Evolutionary conservation across 2,888 invertebrate genomes (phyloP).

Genomic region (Pegoplata infirma): DNA sequence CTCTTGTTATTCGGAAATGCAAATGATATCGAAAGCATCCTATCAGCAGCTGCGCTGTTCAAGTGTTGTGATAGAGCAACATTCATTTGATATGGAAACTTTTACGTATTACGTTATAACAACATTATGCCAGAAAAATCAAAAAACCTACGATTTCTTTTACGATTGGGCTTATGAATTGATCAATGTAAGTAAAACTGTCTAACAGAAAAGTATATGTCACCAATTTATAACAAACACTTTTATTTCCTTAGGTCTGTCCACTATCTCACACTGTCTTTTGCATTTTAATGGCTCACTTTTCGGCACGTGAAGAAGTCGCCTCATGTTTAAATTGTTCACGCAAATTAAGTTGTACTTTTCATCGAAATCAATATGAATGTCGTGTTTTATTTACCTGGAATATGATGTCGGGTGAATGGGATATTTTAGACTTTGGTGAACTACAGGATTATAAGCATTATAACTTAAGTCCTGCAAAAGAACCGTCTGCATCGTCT

Average conservation of each 20-base stretch:
- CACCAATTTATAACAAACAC: background rate
- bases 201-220: background rate
- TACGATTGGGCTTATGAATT: constrained; percentile 78
- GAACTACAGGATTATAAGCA: constrained; percentile 73
- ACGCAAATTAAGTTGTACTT: constrained; percentile 74
- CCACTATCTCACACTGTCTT: constrained; percentile 74
- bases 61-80: constrained; percentile 76
- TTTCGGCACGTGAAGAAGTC: constrained; percentile 76
- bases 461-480: constrained; percentile 66
- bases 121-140: constrained; percentile 77
- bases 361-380: constrained; percentile 76
- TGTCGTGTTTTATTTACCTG: constrained; percentile 77
- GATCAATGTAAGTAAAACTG: constrained; percentile 70
- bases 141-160: constrained; percentile 77
- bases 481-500: constrained; percentile 61
- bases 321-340: constrained; percentile 74
- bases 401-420: constrained; percentile 77
- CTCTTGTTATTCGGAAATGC: constrained; percentile 78
- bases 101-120: constrained; percentile 78
- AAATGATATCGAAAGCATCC: constrained; percentile 78
- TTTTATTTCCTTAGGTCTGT: constrained; percentile 72
- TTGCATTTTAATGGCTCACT: constrained; percentile 77
- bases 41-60: constrained; percentile 76
- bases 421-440: constrained; percentile 77
- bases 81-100: constrained; percentile 78